Percentiles rank a stretch among this genome's conserved stretches.
Evolutionary conservation across 1,140 invertebrate genomes (phyloP).

Genomic region (Drosophila orosa): DNA sequence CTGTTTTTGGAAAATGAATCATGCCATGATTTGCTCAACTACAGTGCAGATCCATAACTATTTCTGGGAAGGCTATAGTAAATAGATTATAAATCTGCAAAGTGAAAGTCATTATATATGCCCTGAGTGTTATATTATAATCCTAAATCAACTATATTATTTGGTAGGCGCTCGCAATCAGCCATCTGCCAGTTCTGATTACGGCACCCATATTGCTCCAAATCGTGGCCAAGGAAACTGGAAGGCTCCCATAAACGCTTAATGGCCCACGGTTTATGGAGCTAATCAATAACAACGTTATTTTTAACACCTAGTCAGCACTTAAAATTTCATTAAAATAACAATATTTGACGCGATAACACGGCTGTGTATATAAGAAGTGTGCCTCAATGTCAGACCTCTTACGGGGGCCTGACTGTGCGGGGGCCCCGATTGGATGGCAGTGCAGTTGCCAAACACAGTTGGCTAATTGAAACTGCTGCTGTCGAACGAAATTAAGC

Average conservation of each 20-base stretch:
- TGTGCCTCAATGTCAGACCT: slow-evolving; percentile 34
- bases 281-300: slow-evolving; percentile 36
- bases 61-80: neutral
- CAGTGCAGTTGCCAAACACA: neutral
- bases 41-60: slow-evolving; percentile 8
- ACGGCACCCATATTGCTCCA: neutral
- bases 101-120: slow-evolving; percentile 33
- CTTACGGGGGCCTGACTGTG: slow-evolving; percentile 34
- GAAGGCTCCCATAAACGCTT: slow-evolving; percentile 40
- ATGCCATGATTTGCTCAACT: neutral
- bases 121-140: slow-evolving; percentile 12
- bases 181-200: slow-evolving; percentile 31
- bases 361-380: slow-evolving; percentile 1
- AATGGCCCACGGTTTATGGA: slow-evolving; percentile 25
- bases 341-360: slow-evolving; percentile 29
- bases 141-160: slow-evolving; percentile 34
- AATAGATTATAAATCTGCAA: slow-evolving; percentile 16
- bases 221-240: slow-evolving; percentile 25
- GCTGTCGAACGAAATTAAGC: slow-evolving; percentile 39
- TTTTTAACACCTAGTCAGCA: slow-evolving; percentile 25
- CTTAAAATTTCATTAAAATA: slow-evolving; percentile 56
- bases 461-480: slow-evolving; percentile 45
- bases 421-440: slow-evolving; percentile 1
- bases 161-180: slow-evolving; percentile 10
- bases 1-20: slow-evolving; percentile 33